Evolutionary conservation across 2,113 vertebrate genomes (phyloP).

Genomic region (Hiodon alosoides): DNA sequence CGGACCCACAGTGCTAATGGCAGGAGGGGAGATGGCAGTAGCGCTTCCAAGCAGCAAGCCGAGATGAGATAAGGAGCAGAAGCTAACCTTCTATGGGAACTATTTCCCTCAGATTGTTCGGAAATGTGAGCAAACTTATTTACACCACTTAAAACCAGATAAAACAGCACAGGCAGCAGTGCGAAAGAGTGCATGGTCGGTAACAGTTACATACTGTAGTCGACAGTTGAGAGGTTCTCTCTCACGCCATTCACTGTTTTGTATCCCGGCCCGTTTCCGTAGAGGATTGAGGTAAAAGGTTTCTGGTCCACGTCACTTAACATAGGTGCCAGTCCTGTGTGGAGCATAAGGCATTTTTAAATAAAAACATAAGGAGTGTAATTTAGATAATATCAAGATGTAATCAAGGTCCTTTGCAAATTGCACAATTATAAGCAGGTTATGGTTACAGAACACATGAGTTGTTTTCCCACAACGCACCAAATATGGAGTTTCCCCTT

Average conservation of each 20-base stretch:
- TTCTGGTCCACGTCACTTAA: slow-evolving; percentile 88
- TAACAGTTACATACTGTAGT: slow-evolving; percentile 67
- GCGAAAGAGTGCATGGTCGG: not conserved
- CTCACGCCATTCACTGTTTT: slow-evolving; percentile 68
- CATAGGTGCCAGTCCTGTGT: slow-evolving; percentile 79
- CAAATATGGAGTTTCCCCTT: slow-evolving; percentile 87
- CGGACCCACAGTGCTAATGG: too few species aligned
- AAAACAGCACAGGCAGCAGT: too few species aligned
- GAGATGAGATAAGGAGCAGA: too few species aligned
- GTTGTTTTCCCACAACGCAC: slow-evolving; percentile 50
- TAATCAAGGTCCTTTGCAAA: too few species aligned
- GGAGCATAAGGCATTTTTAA: not conserved
- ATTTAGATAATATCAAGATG: too few species aligned
- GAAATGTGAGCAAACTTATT: not conserved
- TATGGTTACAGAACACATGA: not conserved
- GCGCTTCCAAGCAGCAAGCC: too few species aligned
- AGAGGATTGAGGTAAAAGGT: slow-evolving; percentile 88
- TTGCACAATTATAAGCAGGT: too few species aligned
- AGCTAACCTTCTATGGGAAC: too few species aligned
- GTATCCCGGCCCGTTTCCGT: slow-evolving; percentile 88
- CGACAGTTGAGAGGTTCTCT: slow-evolving; percentile 78
- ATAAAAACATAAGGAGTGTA: not conserved
- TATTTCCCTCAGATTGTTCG: too few species aligned
- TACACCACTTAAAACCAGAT: not conserved
- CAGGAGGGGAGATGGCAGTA: too few species aligned